These are phyloP conservation scores for Trimorus sp. DNA, from an alignment of 2,888 invertebrate species.

Conservation along the genomic window DNA sequence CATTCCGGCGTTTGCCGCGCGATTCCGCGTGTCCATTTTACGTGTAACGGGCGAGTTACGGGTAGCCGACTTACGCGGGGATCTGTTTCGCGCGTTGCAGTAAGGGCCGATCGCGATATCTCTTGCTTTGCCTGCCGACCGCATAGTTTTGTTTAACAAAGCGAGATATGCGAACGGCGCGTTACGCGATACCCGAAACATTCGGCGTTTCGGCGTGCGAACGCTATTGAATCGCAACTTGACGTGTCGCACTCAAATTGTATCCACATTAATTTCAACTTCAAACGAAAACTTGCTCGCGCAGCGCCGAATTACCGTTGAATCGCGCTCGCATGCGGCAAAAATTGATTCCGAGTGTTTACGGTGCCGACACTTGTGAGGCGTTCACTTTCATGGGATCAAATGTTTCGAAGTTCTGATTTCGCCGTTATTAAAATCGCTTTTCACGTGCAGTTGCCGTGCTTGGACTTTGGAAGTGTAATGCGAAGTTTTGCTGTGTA, in stretches of 20 bases:
- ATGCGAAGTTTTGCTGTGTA: too few species aligned
- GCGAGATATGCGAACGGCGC: slow-evolving; percentile 44
- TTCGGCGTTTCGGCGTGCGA: slow-evolving; percentile 10
- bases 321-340: too few species aligned
- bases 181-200: slow-evolving; percentile 41
- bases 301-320: too few species aligned
- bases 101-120: slow-evolving; percentile 50
- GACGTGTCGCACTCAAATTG: slow-evolving; percentile 26
- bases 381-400: too few species aligned
- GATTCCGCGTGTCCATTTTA: slow-evolving; percentile 50
- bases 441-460: too few species aligned
- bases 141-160: slow-evolving; percentile 58
- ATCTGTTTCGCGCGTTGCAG: slow-evolving; percentile 53
- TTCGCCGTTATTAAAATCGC: too few species aligned
- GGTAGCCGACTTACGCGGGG: slow-evolving; percentile 55
- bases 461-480: too few species aligned
- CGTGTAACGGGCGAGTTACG: slow-evolving; percentile 57
- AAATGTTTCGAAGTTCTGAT: too few species aligned
- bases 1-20: slow-evolving; percentile 45
- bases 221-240: slow-evolving; percentile 10
- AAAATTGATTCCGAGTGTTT: too few species aligned
- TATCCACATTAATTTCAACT: slow-evolving; percentile 16
- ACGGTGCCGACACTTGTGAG: too few species aligned
- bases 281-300: too few species aligned
- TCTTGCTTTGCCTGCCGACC: slow-evolving; percentile 39